Evolutionary conservation across 64 coral and sea anemone species (phyloP), one percentile per base, ranked within the genome.

Genomic region (Pocillopora verrucosa): DNA sequence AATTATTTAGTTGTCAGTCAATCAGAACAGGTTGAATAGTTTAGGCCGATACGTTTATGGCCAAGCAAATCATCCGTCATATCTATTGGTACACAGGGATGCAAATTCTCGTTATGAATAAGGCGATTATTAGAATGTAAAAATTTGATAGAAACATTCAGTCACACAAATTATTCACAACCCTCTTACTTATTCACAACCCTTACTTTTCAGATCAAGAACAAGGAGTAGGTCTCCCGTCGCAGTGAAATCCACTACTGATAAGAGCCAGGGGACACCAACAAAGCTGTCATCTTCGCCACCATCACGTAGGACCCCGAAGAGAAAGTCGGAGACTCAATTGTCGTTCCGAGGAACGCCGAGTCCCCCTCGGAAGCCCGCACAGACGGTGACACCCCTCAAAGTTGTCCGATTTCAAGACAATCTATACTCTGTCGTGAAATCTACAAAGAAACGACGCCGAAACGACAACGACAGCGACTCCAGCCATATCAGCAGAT

Each of bases 361-460:
- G 37, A 85, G 38, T 26, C 72, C 82, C 10, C 17, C 61, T 25
- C 19, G 64, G 16, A 84, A 85, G 82, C 36, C 65, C 17, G 36
- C 35, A 37, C 38, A 72, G 82, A 85, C 20, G 41, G 82, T 85
- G 26, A 72, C 63, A 72, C 82, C 82, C 22, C 69, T 85, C 64
- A 85, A 85, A 72, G 13, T 85, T 9, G 36, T 85, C 64, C 82
- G 82, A 85, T 85, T 85, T 72, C 17, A 85, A 85, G 64, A 72
- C 65, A 34, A 68, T 72, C 38, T 38, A 59, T 85, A 85, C 65
- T 58, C 82, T 38, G 64, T 85, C 11, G 82, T 65, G 10, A 85
- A 85, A 72, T 72, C 82, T 24, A 41, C 65, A 6, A 85, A 83
- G 34, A 83, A 85, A 65, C 63, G 82, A 57, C 82, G 38, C 41